Evolutionary conservation across 2,113 vertebrate species (phyloP).

Genomic region (Dipodomys stephensi): DNA sequence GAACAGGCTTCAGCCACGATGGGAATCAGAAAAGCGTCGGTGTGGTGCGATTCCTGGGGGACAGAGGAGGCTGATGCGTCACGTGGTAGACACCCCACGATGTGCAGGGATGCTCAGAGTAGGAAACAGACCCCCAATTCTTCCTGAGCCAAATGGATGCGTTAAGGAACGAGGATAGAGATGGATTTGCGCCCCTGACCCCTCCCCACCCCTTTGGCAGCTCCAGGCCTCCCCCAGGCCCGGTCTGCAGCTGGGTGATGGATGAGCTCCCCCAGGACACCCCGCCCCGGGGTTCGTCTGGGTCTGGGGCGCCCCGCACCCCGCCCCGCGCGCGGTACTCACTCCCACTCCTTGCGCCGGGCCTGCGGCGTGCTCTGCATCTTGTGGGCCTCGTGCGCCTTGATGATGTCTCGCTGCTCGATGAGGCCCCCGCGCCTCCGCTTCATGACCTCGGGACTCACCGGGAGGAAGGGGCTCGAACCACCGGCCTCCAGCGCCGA

Average conservation of each 20-base stretch:
- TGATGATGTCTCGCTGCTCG: conserved; percentile 97
- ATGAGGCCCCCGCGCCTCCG: conserved; percentile 95
- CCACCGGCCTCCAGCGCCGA: conserved; percentile 78
- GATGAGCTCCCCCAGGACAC: too few relatives aligned
- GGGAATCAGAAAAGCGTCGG: background rate
- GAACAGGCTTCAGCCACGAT: too few relatives aligned
- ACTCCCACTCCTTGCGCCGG: conserved; percentile 98
- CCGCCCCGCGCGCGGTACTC: conserved; percentile 84
- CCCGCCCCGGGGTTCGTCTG: too few relatives aligned
- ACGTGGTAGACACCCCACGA: background rate
- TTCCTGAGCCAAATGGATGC: background rate
- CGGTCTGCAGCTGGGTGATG: background rate
- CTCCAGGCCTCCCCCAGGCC: fast-evolving
- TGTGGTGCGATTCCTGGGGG: background rate
- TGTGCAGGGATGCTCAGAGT: background rate
- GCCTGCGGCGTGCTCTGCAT: conserved; percentile 99
- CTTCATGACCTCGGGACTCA: conserved; percentile 95
- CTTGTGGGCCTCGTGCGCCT: conserved; percentile 97
- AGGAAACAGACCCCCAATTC: background rate
- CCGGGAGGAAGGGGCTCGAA: conserved; percentile 85
- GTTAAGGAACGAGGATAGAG: background rate
- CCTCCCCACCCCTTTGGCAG: too few relatives aligned
- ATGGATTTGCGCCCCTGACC: too few relatives aligned
- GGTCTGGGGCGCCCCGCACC: background rate
- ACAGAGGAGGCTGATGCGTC: background rate